Conservation (phyloP, 2,797 vertebrate species). For the Micromesistius poutassou region DNA sequence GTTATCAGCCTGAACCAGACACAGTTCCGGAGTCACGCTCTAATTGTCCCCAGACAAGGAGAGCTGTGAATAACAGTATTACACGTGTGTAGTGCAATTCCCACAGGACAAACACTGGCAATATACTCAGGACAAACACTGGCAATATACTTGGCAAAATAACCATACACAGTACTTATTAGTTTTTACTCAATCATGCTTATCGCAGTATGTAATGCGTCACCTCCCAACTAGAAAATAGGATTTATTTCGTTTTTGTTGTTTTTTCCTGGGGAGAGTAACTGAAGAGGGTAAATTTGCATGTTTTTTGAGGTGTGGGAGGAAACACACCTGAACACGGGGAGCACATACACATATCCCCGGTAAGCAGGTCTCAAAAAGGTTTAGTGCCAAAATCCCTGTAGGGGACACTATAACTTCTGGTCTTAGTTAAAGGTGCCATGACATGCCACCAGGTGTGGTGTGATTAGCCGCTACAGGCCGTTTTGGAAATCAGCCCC, state of each 20-base stretch:
- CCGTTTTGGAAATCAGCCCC: no score
- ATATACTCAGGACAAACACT: neutral
- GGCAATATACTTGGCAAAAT: neutral
- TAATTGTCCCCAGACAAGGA: neutral
- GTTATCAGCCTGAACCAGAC: neutral
- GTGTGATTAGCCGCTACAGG: no score
- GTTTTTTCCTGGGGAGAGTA: neutral
- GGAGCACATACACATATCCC: no score
- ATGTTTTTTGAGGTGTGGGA: no score
- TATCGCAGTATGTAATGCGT: neutral
- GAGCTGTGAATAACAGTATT: neutral
- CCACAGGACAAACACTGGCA: neutral
- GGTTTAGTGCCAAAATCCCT: no score
- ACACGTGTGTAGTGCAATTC: neutral
- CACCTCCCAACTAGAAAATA: neutral
- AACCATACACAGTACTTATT: neutral
- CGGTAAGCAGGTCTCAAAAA: no score
- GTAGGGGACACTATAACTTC: no score
- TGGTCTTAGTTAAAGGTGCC: no score
- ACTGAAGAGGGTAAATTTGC: neutral
- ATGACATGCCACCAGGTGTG: no score
- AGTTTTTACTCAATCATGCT: neutral
- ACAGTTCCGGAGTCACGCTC: conserved; percentile 1
- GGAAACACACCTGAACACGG: no score
- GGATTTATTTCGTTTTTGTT: neutral